A percentile compares a stretch with the other conserved stretches of the same genome.
Evolutionary conservation across 2,113 vertebrate species (phyloP).

Genomic region (Lethenteron reissneri): DNA sequence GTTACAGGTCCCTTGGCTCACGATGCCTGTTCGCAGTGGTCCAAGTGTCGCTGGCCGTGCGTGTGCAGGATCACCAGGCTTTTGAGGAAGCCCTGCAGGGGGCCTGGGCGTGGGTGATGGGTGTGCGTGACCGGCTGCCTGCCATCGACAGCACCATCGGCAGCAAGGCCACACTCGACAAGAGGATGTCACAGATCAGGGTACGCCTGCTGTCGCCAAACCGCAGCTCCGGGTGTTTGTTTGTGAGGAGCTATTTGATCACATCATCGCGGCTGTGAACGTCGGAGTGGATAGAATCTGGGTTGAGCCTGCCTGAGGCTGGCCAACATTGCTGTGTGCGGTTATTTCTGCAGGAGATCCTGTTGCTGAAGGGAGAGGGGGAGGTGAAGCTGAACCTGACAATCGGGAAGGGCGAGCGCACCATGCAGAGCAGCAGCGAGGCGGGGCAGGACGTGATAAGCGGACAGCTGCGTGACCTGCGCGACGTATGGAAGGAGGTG

Average conservation of each 20-base stretch:
- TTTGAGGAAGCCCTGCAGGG: conserved; percentile 54
- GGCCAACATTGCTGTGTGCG: neutral
- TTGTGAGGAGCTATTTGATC: too few species aligned
- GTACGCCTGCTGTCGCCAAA: conserved; percentile 18
- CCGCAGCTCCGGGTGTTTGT: too few species aligned
- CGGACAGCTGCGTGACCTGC: conserved; percentile 44
- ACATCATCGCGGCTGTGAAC: too few species aligned
- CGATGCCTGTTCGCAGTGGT: too few species aligned
- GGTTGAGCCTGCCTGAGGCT: too few species aligned
- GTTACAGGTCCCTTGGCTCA: too few species aligned
- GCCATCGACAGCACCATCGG: conserved; percentile 48
- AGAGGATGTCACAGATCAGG: conserved; percentile 48
- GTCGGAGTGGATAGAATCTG: too few species aligned
- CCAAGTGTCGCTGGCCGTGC: too few species aligned
- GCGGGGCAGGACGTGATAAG: conserved; percentile 50
- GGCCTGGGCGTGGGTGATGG: conserved; percentile 57
- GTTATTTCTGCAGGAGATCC: conserved; percentile 45
- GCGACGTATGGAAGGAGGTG: conserved; percentile 45
- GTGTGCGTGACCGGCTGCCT: conserved; percentile 41
- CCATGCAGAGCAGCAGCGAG: conserved; percentile 36
- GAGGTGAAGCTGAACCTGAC: conserved; percentile 88
- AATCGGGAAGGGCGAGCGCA: conserved; percentile 70
- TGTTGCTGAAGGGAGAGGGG: conserved; percentile 81
- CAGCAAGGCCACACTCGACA: conserved; percentile 44
- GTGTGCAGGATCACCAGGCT: conserved; percentile 53